Conservation (phyloP, 2,888 invertebrate genomes). For the Eristalis intricaria region DNA sequence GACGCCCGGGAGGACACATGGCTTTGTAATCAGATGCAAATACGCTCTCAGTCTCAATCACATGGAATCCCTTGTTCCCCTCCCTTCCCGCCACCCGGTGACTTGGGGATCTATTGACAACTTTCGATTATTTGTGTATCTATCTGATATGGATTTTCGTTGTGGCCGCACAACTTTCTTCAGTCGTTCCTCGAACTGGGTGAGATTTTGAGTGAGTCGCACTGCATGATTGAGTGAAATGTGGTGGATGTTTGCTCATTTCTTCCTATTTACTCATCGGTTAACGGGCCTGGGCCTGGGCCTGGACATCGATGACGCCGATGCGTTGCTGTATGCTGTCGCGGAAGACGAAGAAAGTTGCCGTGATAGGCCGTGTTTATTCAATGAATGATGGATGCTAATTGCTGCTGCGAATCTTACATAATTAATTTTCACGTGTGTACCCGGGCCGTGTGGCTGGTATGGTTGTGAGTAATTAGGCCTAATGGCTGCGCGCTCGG, state of each 20-base stretch:
- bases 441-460: not conserved
- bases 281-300: not conserved
- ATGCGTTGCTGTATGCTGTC: not conserved
- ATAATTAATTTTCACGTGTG: constrained; percentile 13
- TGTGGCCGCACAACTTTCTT: not conserved
- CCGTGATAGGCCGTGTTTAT: not conserved
- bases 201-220: not conserved
- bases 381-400: constrained; percentile 13
- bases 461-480: constrained; percentile 21
- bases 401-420: constrained; percentile 31
- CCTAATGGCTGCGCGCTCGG: constrained; percentile 6
- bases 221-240: not conserved
- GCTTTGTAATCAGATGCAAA: constrained; percentile 1
- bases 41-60: not conserved
- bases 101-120: not conserved
- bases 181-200: not conserved
- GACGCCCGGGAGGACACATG: not conserved
- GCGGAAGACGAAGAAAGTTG: constrained; percentile 10
- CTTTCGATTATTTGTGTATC: not conserved
- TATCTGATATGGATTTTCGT: not conserved
- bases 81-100: not conserved
- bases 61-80: not conserved
- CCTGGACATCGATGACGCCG: not conserved
- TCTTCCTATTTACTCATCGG: not conserved
- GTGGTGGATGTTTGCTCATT: not conserved